A percentile compares a stretch with the other conserved stretches of the same genome.
These are phyloP conservation scores for Eulithis testata DNA, from an alignment of 2,888 invertebrate species.

Conservation along the genomic window DNA sequence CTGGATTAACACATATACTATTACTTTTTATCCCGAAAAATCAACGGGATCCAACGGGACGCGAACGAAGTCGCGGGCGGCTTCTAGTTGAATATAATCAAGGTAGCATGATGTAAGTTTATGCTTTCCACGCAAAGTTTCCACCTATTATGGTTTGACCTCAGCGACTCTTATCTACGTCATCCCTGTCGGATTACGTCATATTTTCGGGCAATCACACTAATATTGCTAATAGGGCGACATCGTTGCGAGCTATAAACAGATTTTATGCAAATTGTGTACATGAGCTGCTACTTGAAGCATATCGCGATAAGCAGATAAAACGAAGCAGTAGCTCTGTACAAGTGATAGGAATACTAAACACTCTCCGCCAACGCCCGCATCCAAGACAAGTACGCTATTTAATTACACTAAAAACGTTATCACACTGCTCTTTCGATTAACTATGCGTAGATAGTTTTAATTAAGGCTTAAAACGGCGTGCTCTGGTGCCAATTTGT, in stretches of 20 bases:
- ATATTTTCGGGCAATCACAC: slow-evolving; percentile 30
- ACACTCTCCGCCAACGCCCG: background rate
- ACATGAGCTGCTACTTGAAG: slow-evolving; percentile 6
- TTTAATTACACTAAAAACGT: slow-evolving; percentile 16
- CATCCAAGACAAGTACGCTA: background rate
- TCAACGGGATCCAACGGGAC: too few species aligned
- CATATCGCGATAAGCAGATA: slow-evolving; percentile 6
- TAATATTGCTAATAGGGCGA: slow-evolving; percentile 23
- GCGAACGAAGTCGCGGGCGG: too few species aligned
- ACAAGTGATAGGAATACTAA: background rate
- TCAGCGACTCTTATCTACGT: slow-evolving; percentile 24
- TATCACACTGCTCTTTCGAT: slow-evolving; percentile 27
- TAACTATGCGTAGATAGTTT: slow-evolving; percentile 28
- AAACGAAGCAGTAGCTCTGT: slow-evolving; percentile 7
- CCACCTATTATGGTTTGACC: slow-evolving; percentile 1
- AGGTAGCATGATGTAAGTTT: background rate
- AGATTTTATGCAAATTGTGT: slow-evolving; percentile 25
- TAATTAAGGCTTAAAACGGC: slow-evolving; percentile 40
- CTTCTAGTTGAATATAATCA: slow-evolving; percentile 17
- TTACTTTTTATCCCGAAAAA: too few species aligned
- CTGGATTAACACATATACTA: too few species aligned
- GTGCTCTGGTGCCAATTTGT: slow-evolving; percentile 38
- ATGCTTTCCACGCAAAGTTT: slow-evolving; percentile 2
- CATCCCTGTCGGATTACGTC: slow-evolving; percentile 29
- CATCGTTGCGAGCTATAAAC: slow-evolving; percentile 30